Conservation (phyloP, 2,797 vertebrate genomes). For the Muscicapa striata region DNA sequence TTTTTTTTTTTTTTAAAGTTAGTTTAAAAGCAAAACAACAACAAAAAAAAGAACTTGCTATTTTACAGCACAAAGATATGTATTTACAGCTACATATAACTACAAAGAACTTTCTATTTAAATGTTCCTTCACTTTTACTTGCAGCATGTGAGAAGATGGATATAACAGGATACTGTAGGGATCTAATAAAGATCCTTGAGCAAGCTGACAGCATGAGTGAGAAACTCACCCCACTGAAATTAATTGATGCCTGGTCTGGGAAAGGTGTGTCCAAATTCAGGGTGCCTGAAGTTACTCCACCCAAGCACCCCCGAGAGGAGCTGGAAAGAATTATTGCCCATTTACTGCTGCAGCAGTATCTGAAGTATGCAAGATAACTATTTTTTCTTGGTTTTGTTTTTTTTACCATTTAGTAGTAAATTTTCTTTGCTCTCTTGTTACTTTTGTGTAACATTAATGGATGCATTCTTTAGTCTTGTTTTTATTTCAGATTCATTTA, state of each 20-base stretch:
- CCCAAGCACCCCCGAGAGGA: constrained; percentile 78
- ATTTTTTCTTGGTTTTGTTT: neutral
- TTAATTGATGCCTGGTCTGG: constrained; percentile 91
- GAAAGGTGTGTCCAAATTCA: constrained; percentile 85
- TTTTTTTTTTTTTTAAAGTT: neutral
- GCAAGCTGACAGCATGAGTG: constrained; percentile 81
- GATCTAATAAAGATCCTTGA: constrained; percentile 89
- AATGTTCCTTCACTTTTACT: neutral
- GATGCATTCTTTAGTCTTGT: neutral
- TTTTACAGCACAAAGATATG: neutral
- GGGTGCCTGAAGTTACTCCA: constrained; percentile 82
- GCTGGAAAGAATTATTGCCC: constrained; percentile 86
- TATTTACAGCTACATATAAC: neutral
- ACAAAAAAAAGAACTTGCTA: neutral
- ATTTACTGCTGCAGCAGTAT: constrained; percentile 87
- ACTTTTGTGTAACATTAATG: neutral
- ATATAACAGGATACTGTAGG: constrained; percentile 82
- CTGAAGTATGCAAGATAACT: constrained; percentile 79
- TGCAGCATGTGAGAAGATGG: constrained; percentile 77
- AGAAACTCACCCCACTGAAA: constrained; percentile 94
- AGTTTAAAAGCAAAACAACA: neutral
- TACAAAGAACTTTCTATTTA: neutral
- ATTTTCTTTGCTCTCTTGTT: neutral
- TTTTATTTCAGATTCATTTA: neutral
- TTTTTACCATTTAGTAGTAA: neutral